These are phyloP conservation scores for Upupa epops DNA, from an alignment of 2,113 vertebrate genomes.

Conservation along the genomic window DNA sequence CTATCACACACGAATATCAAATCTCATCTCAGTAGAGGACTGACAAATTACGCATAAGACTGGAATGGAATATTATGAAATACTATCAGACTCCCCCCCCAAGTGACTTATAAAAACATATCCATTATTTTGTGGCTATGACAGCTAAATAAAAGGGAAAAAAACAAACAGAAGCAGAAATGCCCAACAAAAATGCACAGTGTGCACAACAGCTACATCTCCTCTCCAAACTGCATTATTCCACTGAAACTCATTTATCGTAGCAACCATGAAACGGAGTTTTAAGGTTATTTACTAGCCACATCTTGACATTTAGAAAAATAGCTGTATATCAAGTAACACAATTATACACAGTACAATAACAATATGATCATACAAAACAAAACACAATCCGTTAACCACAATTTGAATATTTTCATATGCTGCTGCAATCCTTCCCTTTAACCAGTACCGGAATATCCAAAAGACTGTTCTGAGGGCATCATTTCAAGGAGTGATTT, in stretches of 20 bases:
- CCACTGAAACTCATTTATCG: slow-evolving; percentile 10
- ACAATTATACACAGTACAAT: slow-evolving; percentile 4
- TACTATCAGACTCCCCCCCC: neutral
- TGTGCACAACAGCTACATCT: neutral
- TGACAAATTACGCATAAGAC: neutral
- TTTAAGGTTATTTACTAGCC: slow-evolving; percentile 25
- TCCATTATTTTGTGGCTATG: neutral
- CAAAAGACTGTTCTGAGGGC: neutral
- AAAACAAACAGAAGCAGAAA: neutral
- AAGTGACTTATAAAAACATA: neutral
- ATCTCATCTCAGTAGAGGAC: neutral
- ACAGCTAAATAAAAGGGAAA: neutral
- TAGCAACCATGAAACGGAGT: slow-evolving; percentile 9
- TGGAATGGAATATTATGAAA: neutral
- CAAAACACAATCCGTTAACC: slow-evolving; percentile 23
- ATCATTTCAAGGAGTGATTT: neutral
- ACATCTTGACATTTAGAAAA: slow-evolving; percentile 52
- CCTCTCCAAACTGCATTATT: slow-evolving; percentile 1
- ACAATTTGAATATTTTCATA: slow-evolving; percentile 35
- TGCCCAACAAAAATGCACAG: slow-evolving; percentile 9
- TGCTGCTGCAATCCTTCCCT: neutral
- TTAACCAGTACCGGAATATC: neutral
- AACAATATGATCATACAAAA: slow-evolving; percentile 8
- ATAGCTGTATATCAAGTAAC: slow-evolving; percentile 44
- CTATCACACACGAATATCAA: neutral